Evolutionary conservation across 2,113 vertebrate genomes (phyloP), one percentile per base, ranked within the genome.

Genomic region (Nerophis ophidion): DNA sequence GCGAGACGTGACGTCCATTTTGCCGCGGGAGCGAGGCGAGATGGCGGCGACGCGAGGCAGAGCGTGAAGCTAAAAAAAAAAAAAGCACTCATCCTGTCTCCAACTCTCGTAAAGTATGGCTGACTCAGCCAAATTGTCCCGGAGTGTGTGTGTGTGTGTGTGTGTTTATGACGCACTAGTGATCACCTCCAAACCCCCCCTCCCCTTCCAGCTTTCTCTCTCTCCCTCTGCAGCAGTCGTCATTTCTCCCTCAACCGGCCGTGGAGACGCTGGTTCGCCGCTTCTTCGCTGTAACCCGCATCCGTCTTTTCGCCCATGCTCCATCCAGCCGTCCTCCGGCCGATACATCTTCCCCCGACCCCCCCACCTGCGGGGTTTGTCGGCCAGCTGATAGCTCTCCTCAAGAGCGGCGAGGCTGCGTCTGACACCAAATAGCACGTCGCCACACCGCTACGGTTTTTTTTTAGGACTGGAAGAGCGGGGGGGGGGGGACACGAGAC

Each of bases 141-240:
- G 53, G 19, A 6, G 59, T 60, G 36, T 8, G 19, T 26, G 19
- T 2, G 19, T 26, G 19, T 26, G 26, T 60, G 7, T 63, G 51
- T 51, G 61, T 71, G 61, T 72, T 49, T 66, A 62, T 77, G 71
- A 80, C 70, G 63, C 57, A 74, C 76, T 62, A 69, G 66, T 71
- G 67, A 66, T 80, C 57, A 68, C 47, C 55, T 68, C 33, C 57
- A 15, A 48, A 44, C 40, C 60, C 66, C 61, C 68, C 57, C 47
- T 19, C 67, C 48, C 56, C 50, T 57, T 14, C 59, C 26, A 26
- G 26, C 26, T 56, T 60, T 38, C 60, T 15, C 40, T 54, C 52
- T 66, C 80, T 68, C 69, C 63, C 80, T 79, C 83, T 84, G 85
- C 85, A 87, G 85, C 66, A 49, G 45, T 33, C 47, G 65, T 82